These are phyloP conservation scores for Scyliorhinus canicula DNA, from an alignment of 2,797 vertebrate genomes.

Conservation along the genomic window DNA sequence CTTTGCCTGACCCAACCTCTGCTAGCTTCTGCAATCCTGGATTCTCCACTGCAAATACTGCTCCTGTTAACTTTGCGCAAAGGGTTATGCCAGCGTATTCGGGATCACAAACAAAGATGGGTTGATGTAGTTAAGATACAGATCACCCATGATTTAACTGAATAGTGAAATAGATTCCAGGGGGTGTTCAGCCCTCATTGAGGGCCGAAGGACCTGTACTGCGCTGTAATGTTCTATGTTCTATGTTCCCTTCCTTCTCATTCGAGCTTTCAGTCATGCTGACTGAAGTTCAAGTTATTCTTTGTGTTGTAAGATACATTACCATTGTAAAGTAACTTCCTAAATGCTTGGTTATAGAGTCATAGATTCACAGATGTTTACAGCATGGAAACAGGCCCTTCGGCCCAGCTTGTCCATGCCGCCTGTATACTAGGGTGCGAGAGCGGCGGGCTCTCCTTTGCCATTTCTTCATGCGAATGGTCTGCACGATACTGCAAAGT, in stretches of 20 bases:
- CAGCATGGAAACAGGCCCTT: too few relatives aligned
- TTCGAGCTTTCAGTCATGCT: not conserved
- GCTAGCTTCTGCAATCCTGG: not conserved
- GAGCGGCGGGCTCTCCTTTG: too few relatives aligned
- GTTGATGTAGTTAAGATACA: not conserved
- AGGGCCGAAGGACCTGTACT: too few relatives aligned
- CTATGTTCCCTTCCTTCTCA: not conserved
- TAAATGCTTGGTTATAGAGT: not conserved
- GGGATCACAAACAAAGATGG: not conserved
- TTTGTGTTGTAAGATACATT: not conserved
- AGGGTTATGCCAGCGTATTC: not conserved
- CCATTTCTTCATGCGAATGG: too few relatives aligned
- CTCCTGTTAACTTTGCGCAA: not conserved
- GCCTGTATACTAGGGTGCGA: too few relatives aligned
- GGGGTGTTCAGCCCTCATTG: not conserved
- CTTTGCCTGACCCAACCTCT: not conserved
- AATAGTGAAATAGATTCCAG: too few relatives aligned
- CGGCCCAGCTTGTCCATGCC: too few relatives aligned
- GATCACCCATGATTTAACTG: not conserved
- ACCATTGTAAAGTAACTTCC: not conserved
- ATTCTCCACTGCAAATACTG: not conserved
- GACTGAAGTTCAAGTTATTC: not conserved
- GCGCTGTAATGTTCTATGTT: too few relatives aligned
- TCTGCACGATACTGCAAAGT: too few relatives aligned
- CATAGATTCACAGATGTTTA: too few relatives aligned